Evolutionary conservation across 2,113 vertebrate genomes (phyloP).

Genomic region (Erinaceus europaeus): DNA sequence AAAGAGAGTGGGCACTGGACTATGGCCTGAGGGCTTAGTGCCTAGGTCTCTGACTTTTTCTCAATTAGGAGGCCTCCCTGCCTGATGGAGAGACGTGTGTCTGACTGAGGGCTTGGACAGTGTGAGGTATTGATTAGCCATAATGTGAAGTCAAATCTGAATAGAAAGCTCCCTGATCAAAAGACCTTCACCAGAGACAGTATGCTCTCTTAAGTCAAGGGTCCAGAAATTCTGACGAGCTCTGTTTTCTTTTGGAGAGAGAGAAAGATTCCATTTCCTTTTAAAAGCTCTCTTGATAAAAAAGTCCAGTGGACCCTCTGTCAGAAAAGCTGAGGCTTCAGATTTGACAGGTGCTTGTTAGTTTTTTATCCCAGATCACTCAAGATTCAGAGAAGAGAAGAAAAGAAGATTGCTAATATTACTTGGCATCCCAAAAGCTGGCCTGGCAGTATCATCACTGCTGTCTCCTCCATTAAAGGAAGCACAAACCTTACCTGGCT

Average conservation of each 20-base stretch:
- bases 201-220: conserved; percentile 84
- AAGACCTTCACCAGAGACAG: conserved; percentile 91
- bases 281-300: conserved; percentile 88
- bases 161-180: conserved; percentile 91
- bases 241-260: conserved; percentile 84
- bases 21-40: conserved; percentile 90
- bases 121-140: conserved; percentile 95
- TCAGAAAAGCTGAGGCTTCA: conserved; percentile 87
- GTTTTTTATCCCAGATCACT: conserved; percentile 86
- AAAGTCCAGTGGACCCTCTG: conserved; percentile 90
- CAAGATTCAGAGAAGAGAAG: conserved; percentile 76
- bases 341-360: conserved; percentile 95
- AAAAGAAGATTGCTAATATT: conserved; percentile 74
- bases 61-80: conserved; percentile 94
- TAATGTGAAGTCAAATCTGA: conserved; percentile 96
- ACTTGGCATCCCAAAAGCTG: conserved; percentile 50
- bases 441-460: conserved; percentile 58
- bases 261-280: conserved; percentile 82
- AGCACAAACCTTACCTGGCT: conserved; percentile 42
- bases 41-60: conserved; percentile 92
- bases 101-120: conserved; percentile 86
- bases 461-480: conserved; percentile 56
- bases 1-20: conserved; percentile 83
- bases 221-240: conserved; percentile 84
- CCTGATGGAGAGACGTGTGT: conserved; percentile 88